These are phyloP conservation scores for Mythimna ferrago DNA, from an alignment of 2,888 invertebrate species.

Conservation along the genomic window DNA sequence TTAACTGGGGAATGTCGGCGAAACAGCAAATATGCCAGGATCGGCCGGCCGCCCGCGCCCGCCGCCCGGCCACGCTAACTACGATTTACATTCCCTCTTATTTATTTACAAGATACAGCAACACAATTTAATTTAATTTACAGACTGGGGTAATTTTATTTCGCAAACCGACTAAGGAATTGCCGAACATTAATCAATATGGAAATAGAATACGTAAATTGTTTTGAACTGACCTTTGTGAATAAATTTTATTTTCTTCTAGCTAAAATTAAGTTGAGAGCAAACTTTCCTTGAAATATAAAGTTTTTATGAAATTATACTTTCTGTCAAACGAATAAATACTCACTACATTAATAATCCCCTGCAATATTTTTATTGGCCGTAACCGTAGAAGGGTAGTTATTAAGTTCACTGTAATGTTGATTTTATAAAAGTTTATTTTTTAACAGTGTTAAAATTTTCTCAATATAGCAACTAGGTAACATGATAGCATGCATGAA, in stretches of 20 bases:
- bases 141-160: conserved; percentile 69
- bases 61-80: conserved; percentile 77
- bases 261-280: background rate
- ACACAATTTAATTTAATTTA: conserved; percentile 77
- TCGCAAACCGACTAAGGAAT: conserved; percentile 44
- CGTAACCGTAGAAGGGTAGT: background rate
- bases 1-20: conserved; percentile 88
- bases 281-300: background rate
- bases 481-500: conserved; percentile 17
- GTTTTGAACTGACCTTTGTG: background rate
- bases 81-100: conserved; percentile 84
- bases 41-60: conserved; percentile 72
- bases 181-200: conserved; percentile 52
- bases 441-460: conserved; percentile 13
- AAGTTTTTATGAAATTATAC: background rate
- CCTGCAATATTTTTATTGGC: conserved; percentile 29
- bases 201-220: conserved; percentile 24
- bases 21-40: conserved; percentile 86
- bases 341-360: conserved; percentile 50
- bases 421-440: conserved; percentile 17
- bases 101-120: conserved; percentile 80
- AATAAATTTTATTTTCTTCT: background rate
- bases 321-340: conserved; percentile 22
- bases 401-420: conserved; percentile 29
- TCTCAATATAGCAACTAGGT: background rate